Conservation (phyloP, 2,888 invertebrate genomes). For the Camponotus fellah region DNA sequence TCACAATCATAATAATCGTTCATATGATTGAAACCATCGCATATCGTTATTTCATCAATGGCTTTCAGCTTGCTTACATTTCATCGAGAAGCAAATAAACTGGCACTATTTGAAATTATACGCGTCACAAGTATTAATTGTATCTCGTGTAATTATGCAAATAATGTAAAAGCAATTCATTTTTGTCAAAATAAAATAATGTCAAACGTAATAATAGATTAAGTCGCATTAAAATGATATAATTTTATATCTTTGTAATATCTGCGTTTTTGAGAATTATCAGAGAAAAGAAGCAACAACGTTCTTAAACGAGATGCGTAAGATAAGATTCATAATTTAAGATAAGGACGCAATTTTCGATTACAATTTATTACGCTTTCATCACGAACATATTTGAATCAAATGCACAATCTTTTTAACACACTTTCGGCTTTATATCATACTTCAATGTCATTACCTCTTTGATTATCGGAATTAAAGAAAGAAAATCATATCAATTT, state of each 20-base stretch:
- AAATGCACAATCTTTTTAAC: neutral
- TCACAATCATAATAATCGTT: conserved; percentile 59
- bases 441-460: neutral
- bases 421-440: neutral
- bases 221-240: neutral
- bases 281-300: neutral
- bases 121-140: neutral
- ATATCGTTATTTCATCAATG: conserved; percentile 62
- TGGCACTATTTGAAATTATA: neutral
- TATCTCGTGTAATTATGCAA: neutral
- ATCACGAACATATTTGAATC: neutral
- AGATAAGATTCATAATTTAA: neutral
- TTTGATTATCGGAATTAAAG: neutral
- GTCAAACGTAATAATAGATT: neutral
- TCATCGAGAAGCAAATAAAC: conserved; percentile 16
- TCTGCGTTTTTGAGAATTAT: neutral
- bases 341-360: neutral
- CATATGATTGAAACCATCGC: conserved; percentile 47
- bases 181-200: neutral
- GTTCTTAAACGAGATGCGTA: neutral
- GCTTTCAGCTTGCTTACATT: conserved; percentile 56
- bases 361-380: conserved; percentile 16
- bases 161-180: neutral
- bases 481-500: conserved; percentile 5
- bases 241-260: neutral